Conservation (phyloP, 2,113 vertebrate genomes). For the Apteryx owenii region DNA sequence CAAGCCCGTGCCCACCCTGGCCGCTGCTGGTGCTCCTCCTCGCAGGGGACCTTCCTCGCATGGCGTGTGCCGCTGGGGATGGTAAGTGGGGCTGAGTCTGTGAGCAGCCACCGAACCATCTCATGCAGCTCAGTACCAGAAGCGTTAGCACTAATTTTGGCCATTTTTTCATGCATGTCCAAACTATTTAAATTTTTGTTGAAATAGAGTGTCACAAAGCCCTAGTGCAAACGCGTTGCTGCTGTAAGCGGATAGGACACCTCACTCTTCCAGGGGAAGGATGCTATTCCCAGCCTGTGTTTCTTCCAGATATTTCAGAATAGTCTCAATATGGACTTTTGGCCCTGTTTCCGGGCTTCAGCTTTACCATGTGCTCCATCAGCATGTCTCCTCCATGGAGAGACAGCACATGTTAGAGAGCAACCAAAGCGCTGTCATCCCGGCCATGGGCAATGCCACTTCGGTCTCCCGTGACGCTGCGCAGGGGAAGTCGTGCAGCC, state of each 20-base stretch:
- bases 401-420: not conserved
- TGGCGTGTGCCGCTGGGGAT: too few species aligned
- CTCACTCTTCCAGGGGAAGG: not conserved
- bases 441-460: not conserved
- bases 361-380: too few species aligned
- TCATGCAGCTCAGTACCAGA: not conserved
- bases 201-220: not conserved
- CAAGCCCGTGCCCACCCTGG: too few species aligned
- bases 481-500: not conserved
- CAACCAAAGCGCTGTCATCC: not conserved
- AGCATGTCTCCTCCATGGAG: not conserved
- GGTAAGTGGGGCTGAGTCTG: not conserved
- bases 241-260: not conserved
- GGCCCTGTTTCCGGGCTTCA: not conserved
- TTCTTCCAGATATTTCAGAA: not conserved
- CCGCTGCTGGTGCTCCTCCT: not conserved
- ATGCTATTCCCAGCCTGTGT: not conserved
- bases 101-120: rapidly evolving
- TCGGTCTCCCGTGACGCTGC: not conserved
- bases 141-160: not conserved
- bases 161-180: not conserved
- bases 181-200: too few species aligned
- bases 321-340: not conserved
- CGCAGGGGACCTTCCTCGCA: too few species aligned
- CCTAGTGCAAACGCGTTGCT: rapidly evolving